Base-by-base conservation (phyloP, 2,888 invertebrate species). In the Caenorhabditis becei region DNA sequence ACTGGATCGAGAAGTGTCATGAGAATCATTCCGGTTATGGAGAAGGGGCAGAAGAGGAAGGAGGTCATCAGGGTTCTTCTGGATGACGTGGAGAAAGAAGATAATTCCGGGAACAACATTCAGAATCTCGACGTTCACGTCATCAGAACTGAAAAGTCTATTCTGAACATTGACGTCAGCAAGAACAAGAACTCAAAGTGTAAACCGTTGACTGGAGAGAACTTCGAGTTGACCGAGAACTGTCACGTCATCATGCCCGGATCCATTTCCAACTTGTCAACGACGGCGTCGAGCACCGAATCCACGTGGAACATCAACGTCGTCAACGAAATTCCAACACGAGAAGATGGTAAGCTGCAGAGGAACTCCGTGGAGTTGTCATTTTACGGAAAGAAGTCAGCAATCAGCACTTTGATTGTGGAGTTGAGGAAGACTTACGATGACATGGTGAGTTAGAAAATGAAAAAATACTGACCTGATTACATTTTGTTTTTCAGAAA, bases 401-500 rank as follows among this genome's bases (percentile, higher is more conserved):
- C 62, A 26, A 54, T 71, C n/a, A 28, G 54, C 2, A 16, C n/a
- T 0, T 18, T 71, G 4, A 62, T 71, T 10, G 5, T 18, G 8
- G 71, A 71, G 20, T 54, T 71, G 54, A 37, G 54, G 10, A 28
- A 26, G 24, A 26, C 26, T 32, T 71, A 62, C 28, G 24, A 49
- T 44, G 71, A 71, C 28, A 71, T 71, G 71, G 70, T 70, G 7
- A 47, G 61, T 51, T 8, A n/a, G 7, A n/a, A 35, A 62, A 23
- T 32, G 35, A 1, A 26, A 61, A 11, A 59, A 28, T 0, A 35
- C n/a, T n/a, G n/a, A 59, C 61, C 20, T 44, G 35, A 20, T 7
- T 16, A 18, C 28, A 26, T 0, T 66, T 54, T 24, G 37, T 18
- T 5, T 71, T 72, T 18, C 66, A 72, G 78, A 67, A 56, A 51